Conservation (phyloP, 2,888 invertebrate species). For the Drepanosiphum platanoidis region DNA sequence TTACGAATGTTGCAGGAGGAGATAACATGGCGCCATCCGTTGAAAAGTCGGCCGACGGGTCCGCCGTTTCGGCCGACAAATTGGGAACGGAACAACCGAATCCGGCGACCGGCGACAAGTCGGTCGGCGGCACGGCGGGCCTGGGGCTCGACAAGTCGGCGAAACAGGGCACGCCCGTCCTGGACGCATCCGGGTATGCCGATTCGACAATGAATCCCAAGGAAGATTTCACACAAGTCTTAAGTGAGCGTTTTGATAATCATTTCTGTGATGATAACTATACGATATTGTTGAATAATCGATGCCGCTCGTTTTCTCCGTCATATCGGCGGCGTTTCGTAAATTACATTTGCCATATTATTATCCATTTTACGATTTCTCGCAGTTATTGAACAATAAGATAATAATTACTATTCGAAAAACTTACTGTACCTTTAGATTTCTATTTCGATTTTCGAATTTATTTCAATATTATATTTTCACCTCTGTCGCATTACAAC, state of each 20-base stretch:
- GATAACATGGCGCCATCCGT: constrained; percentile 49
- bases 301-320: no score
- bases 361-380: no score
- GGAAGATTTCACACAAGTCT: neutral
- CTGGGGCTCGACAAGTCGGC: neutral
- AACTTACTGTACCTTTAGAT: no score
- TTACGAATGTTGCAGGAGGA: neutral
- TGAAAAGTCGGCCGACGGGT: constrained; percentile 24
- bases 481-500: no score
- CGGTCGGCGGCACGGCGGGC: neutral
- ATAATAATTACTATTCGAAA: no score
- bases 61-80: constrained; percentile 47
- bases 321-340: no score
- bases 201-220: constrained; percentile 8
- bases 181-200: neutral
- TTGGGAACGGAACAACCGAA: neutral
- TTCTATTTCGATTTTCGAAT: no score
- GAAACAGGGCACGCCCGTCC: neutral
- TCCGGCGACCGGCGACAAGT: constrained; percentile 13
- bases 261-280: no score
- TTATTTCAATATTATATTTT: no score
- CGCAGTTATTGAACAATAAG: no score
- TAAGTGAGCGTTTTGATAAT: constrained; percentile 34
- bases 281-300: no score
- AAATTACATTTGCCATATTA: no score